Evolutionary conservation across 2,888 invertebrate species (phyloP), one percentile per base, ranked within the genome.

Genomic region (Synergus itoensis): DNA sequence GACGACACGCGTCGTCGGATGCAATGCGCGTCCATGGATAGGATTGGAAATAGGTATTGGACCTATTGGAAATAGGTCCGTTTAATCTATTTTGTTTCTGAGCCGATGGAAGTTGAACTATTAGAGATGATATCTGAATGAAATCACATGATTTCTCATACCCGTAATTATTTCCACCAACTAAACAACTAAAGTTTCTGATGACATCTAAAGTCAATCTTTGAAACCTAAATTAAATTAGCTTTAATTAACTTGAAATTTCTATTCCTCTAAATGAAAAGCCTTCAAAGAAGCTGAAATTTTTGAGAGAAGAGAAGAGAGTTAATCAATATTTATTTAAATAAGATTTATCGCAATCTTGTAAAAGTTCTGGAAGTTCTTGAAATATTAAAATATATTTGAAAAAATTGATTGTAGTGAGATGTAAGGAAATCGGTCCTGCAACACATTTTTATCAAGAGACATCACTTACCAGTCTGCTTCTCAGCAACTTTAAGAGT

Each of bases 401-500:
- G 7, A 9, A 18, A 14, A 28, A 14, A 11, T 28, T 62, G 1
- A 4, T 12, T 53, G 8, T 0, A 18, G 5, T n/a, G 14, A 16
- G 21, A 45, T 1, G n/a, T 45, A 28, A 48, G 16, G 8, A 48
- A 69, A 9, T 48, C 69, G 53, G 73, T 57, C 53, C 73, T 73
- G 40, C 21, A 28, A 36, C 45, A 45, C 21, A 48, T 48, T 73
- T 41, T 73, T 53, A 73, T 73, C 53, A 73, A 53, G 73, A 48
- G 53, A 53, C 73, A 73, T 73, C 53, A 89, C 91, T 93, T 93
- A 96, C 96, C 96, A 92, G 96, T 96, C 93, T 95, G 95, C 92
- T 96, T 96, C 91, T 96, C 96, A 76, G 96, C 96, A 79, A 95
- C 94, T 92, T 96, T 96, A 63, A 96, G 93, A 57, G 96, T 96